phyloP scores from a whole-genome alignment of 2,113 vertebrate genomes.

The Pygoscelis antarcticus region DNA sequence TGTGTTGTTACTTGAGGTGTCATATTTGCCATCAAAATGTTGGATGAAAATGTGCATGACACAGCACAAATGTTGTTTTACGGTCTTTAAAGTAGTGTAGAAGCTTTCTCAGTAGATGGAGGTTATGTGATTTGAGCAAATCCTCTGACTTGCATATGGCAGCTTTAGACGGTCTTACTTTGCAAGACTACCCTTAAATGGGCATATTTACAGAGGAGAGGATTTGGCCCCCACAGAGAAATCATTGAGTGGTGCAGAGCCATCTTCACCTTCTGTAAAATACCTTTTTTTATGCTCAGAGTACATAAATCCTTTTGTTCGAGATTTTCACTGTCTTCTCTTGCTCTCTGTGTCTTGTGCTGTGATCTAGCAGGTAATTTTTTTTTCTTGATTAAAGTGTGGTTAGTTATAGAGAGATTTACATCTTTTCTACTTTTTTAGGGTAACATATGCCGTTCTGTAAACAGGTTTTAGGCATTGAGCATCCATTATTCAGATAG shows the following conservation, averaged over 20 bases:
- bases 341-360: background rate
- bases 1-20: background rate
- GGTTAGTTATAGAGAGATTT: background rate
- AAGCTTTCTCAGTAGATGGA: background rate
- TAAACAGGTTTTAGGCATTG: background rate
- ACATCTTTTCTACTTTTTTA: background rate
- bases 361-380: background rate
- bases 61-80: background rate
- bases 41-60: background rate
- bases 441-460: background rate
- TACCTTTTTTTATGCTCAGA: background rate
- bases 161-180: background rate
- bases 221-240: background rate
- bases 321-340: background rate
- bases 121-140: background rate
- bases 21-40: background rate
- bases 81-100: background rate
- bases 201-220: background rate
- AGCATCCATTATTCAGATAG: constrained; percentile 7
- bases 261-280: background rate
- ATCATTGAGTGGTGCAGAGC: background rate
- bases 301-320: background rate
- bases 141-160: background rate
- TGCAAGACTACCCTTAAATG: background rate
- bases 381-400: background rate